Evolutionary conservation across 2,888 invertebrate species (phyloP).

Genomic region (Heliconius sara): DNA sequence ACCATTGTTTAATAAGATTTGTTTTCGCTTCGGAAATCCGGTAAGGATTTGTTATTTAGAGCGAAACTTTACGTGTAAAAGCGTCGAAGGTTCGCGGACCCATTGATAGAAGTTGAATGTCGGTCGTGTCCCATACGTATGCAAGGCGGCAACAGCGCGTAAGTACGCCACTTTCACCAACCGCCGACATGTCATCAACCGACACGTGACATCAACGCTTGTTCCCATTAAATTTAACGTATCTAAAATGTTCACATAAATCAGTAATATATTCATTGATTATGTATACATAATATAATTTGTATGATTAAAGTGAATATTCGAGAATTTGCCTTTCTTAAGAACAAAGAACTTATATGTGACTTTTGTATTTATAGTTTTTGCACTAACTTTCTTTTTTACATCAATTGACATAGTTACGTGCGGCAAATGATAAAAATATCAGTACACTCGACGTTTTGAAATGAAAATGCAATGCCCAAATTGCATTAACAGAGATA

Average conservation of each 20-base stretch:
- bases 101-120: conserved; percentile 71
- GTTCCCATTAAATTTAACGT: conserved; percentile 52
- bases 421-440: too few relatives aligned
- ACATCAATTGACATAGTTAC: too few relatives aligned
- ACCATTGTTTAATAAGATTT: not conserved
- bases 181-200: conserved; percentile 63
- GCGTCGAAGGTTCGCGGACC: conserved; percentile 69
- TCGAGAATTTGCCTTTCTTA: not conserved
- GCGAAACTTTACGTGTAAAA: conserved; percentile 73
- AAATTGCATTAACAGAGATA: not conserved
- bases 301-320: not conserved
- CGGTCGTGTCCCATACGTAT: conserved; percentile 60
- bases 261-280: conserved; percentile 14
- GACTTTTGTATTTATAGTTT: too few relatives aligned
- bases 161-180: conserved; percentile 70
- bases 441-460: too few relatives aligned
- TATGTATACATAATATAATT: not conserved
- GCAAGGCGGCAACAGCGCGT: conserved; percentile 50
- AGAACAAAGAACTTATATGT: not conserved
- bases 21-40: conserved; percentile 73
- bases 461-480: not conserved
- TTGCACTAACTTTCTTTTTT: too few relatives aligned
- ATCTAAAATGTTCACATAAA: conserved; percentile 38
- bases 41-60: conserved; percentile 74
- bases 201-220: conserved; percentile 70